phyloP scores from a whole-genome alignment of 2,113 vertebrate species.

The Corythoichthys intestinalis region DNA sequence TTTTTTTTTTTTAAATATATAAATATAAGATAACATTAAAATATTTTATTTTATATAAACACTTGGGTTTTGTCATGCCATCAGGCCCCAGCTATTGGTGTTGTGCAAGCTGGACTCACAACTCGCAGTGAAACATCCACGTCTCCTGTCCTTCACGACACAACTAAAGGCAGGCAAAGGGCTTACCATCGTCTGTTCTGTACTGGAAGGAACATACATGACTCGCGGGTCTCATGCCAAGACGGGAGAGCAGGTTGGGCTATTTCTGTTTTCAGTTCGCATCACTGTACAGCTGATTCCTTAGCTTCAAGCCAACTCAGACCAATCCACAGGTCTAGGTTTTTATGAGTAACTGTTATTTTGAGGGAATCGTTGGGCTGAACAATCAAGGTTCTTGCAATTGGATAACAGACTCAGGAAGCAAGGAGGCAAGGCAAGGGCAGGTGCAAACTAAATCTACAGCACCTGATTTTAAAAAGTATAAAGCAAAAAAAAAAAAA shows the following conservation, averaged over 20 bases:
- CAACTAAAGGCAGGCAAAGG: constrained; percentile 96
- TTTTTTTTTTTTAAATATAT: no score
- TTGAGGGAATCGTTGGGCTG: no score
- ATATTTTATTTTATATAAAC: neutral
- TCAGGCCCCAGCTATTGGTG: constrained; percentile 89
- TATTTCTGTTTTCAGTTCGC: neutral
- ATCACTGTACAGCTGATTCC: neutral
- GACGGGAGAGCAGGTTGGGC: constrained; percentile 80
- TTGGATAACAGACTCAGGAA: no score
- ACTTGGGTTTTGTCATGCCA: neutral
- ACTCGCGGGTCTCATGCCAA: constrained; percentile 76
- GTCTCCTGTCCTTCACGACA: constrained; percentile 84
- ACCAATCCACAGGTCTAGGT: no score
- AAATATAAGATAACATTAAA: neutral
- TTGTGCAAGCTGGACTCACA: constrained; percentile 82
- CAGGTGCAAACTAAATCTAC: no score
- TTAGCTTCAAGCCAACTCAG: no score
- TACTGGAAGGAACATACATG: constrained; percentile 90
- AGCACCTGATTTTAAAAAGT: no score
- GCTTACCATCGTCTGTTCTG: constrained; percentile 88
- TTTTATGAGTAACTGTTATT: no score
- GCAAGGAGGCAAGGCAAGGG: no score
- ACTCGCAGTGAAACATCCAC: constrained; percentile 83
- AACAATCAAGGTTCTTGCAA: no score
- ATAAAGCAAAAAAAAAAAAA: no score